Evolutionary conservation across 2,888 invertebrate genomes (phyloP).

Genomic region (Machimus rusticus): DNA sequence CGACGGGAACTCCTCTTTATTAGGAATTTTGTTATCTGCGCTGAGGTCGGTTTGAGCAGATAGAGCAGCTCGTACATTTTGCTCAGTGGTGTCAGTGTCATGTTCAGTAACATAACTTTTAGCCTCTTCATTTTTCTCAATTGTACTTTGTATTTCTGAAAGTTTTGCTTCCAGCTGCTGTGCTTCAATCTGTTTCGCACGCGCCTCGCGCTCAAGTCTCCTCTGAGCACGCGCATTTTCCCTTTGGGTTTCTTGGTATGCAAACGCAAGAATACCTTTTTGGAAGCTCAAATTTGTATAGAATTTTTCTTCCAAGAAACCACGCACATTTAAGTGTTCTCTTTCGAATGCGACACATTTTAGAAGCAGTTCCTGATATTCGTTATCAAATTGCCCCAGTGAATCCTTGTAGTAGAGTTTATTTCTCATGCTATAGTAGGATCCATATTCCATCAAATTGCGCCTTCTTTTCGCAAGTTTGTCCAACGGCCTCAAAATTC

Average conservation of each 20-base stretch:
- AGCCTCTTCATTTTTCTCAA: background rate
- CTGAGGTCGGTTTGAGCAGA: background rate
- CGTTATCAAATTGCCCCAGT: background rate
- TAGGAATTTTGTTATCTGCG: background rate
- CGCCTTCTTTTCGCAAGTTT: background rate
- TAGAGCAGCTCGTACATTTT: background rate
- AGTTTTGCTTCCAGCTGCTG: too few species aligned
- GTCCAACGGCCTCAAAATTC: background rate
- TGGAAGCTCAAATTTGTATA: background rate
- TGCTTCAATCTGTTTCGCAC: too few species aligned
- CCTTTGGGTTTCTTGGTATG: background rate
- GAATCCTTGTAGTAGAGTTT: background rate
- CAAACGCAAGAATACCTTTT: background rate
- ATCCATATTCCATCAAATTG: background rate
- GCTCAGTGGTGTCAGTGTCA: too few species aligned
- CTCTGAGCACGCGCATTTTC: background rate
- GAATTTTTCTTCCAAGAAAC: constrained; percentile 18
- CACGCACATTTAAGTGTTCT: constrained; percentile 23
- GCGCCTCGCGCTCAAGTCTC: background rate
- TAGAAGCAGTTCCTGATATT: constrained; percentile 8
- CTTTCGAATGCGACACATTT: constrained; percentile 32
- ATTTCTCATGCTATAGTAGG: constrained; percentile 33
- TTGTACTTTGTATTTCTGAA: background rate
- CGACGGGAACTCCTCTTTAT: background rate
- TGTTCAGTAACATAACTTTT: background rate